Conservation (phyloP, 2,797 vertebrate genomes). For the Erethizon dorsatum region DNA sequence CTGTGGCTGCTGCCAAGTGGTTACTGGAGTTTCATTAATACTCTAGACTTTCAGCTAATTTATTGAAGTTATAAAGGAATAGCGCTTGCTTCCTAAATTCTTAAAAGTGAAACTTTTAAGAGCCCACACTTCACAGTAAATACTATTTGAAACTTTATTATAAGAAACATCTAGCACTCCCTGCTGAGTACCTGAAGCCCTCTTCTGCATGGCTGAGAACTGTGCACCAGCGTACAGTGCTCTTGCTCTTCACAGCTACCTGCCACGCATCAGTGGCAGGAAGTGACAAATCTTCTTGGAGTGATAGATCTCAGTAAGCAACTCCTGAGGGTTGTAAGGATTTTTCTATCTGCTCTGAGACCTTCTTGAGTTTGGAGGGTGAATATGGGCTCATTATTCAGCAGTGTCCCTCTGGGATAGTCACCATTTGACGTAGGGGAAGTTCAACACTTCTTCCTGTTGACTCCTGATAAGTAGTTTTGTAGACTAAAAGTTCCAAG, state of each 20-base stretch:
- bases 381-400: not conserved
- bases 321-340: not conserved
- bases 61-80: not conserved
- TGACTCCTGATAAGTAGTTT: not conserved
- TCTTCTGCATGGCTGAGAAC: not conserved
- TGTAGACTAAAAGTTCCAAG: not conserved
- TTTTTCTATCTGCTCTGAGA: not conserved
- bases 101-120: slow-evolving; percentile 14
- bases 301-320: not conserved
- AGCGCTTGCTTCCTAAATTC: not conserved
- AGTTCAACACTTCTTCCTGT: not conserved
- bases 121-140: not conserved
- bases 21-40: not conserved
- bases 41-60: not conserved
- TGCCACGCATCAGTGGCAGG: not conserved
- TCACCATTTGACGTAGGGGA: not conserved
- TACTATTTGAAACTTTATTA: not conserved
- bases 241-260: not conserved
- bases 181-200: not conserved
- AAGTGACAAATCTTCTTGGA: not conserved
- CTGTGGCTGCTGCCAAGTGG: not conserved
- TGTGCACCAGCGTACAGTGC: too few relatives aligned
- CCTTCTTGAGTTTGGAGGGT: not conserved
- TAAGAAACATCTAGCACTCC: not conserved
- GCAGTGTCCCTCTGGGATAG: not conserved